phyloP scores from a whole-genome alignment of 2,888 invertebrate species.

The Lepidochrysops patricia region DNA sequence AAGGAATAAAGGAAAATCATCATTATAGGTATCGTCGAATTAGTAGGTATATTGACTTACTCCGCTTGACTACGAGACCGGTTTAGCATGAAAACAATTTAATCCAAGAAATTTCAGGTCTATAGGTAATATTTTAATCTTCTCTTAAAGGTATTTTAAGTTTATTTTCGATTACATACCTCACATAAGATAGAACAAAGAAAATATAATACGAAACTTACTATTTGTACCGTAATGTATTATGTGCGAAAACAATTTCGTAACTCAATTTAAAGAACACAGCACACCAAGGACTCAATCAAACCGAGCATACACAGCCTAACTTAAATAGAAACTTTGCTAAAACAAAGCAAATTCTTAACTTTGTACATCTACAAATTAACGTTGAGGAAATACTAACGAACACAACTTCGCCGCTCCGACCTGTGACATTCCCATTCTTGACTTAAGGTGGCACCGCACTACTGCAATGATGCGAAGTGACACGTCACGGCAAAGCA shows the following conservation, averaged over 20 bases:
- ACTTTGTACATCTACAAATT: slow-evolving; percentile 38
- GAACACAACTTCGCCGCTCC: slow-evolving; percentile 23
- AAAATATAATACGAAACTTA: neutral
- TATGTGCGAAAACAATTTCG: neutral
- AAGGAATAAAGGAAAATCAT: no score
- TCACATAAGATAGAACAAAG: neutral
- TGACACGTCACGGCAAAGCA: no score
- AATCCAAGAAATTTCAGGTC: no score
- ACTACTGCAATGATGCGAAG: slow-evolving; percentile 30
- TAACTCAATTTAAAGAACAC: slow-evolving; percentile 7
- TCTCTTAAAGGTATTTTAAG: no score
- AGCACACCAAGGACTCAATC: slow-evolving; percentile 8
- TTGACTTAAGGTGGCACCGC: slow-evolving; percentile 38
- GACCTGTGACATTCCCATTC: slow-evolving; percentile 26
- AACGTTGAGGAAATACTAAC: slow-evolving; percentile 38
- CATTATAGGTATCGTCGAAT: no score
- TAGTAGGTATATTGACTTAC: no score
- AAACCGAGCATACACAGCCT: slow-evolving; percentile 17
- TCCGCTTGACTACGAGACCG: no score
- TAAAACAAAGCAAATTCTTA: slow-evolving; percentile 29
- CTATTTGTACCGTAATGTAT: neutral
- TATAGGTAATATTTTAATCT: no score
- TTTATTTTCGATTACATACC: no score
- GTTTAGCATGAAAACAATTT: no score
- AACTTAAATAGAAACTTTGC: slow-evolving; percentile 22